A percentile compares a stretch with the other conserved stretches of the same genome.
Conservation (phyloP, 2,797 vertebrate genomes). For the Sardinella longiceps region DNA sequence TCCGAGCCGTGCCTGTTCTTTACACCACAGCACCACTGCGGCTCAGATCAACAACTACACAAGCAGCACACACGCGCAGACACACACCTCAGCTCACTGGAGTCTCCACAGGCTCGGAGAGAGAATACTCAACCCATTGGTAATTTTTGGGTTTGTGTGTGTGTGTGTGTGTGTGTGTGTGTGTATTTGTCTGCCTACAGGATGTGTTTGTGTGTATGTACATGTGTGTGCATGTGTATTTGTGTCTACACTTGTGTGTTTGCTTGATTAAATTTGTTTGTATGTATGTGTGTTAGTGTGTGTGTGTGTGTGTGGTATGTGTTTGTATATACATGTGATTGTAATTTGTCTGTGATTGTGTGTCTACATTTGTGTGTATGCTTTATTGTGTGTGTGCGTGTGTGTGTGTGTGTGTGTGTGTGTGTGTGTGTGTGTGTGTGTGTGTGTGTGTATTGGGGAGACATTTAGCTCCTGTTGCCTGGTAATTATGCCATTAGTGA, state of each 20-base stretch:
- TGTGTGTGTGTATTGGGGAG: neutral
- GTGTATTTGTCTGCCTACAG: neutral
- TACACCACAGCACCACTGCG: constrained; percentile 48
- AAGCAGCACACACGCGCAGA: constrained; percentile 64
- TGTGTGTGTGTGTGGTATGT: constrained; percentile 26
- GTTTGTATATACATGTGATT: constrained; percentile 16
- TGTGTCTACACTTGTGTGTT: neutral
- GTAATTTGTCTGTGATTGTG: neutral
- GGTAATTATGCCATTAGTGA: constrained; percentile 35
- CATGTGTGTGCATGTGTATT: neutral
- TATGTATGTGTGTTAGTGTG: neutral
- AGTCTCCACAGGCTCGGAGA: constrained; percentile 45
- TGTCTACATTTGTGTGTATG: neutral
- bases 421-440: neutral
- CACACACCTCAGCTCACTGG: neutral
- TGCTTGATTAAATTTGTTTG: constrained; percentile 40
- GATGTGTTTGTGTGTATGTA: constrained; percentile 28
- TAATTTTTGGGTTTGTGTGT: neutral
- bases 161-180: neutral
- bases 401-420: neutral
- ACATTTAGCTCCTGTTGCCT: neutral
- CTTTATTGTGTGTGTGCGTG: neutral
- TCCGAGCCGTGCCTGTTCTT: neutral
- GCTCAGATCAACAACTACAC: constrained; percentile 62
- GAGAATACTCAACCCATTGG: too few species aligned